These are phyloP conservation scores for Halictus quadricinctus DNA, from an alignment of 2,888 invertebrate species.

Conservation along the genomic window DNA sequence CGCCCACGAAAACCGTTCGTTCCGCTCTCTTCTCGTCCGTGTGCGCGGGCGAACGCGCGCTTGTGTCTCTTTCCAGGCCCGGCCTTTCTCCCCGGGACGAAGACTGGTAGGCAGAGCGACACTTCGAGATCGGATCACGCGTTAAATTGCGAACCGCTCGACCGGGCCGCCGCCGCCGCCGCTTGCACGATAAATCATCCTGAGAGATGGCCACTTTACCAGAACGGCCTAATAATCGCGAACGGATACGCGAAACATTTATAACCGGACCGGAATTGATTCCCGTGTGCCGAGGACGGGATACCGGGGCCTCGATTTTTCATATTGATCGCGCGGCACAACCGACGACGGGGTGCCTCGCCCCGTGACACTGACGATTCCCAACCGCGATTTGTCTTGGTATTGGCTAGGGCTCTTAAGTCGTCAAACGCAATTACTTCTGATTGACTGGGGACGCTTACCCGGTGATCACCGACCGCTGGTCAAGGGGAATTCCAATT, in stretches of 20 bases:
- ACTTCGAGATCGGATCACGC: constrained; percentile 56
- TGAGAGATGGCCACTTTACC: constrained; percentile 39
- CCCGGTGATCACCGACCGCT: constrained; percentile 8
- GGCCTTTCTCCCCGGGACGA: constrained; percentile 25
- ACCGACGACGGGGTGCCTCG: background rate
- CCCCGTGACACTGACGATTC: constrained; percentile 32
- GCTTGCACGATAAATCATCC: constrained; percentile 59
- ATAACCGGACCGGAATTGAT: constrained; percentile 50
- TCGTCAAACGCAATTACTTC: constrained; percentile 44
- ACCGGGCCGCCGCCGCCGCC: background rate
- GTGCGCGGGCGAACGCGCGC: background rate
- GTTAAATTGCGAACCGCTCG: constrained; percentile 50
- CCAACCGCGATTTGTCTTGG: constrained; percentile 26
- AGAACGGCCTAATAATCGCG: constrained; percentile 53
- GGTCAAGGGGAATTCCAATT: constrained; percentile 28
- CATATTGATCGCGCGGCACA: constrained; percentile 32
- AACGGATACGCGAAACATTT: constrained; percentile 33
- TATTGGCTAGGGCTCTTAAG: constrained; percentile 10
- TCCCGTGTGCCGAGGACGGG: background rate
- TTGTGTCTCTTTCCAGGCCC: background rate
- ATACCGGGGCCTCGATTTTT: constrained; percentile 36
- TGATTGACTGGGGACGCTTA: constrained; percentile 24
- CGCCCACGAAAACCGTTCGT: constrained; percentile 41
- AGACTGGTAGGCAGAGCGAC: constrained; percentile 39
- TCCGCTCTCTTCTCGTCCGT: background rate